Evolutionary conservation across 2,888 invertebrate genomes (phyloP), one percentile per base, ranked within the genome.

Genomic region (Dasypolia templi): DNA sequence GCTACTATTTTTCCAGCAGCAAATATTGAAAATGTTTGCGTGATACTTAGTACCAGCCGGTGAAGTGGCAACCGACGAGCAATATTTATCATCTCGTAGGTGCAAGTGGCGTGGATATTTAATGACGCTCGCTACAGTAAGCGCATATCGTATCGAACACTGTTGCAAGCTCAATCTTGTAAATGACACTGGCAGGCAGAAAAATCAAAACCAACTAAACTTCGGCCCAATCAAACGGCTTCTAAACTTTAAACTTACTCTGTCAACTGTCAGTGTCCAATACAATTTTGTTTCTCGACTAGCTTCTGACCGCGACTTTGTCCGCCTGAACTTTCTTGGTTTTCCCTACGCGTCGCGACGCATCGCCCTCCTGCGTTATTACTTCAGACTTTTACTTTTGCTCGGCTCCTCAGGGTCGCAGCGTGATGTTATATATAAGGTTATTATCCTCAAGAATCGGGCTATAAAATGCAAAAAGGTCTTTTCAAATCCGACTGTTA

Each of bases 101-200:
- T 84, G 87, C 84, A 85, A 87, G 86, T 81, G 82, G 85, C 87
- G 85, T 87, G 87, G 83, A 89, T 85, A 87, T 89, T 89, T 87
- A 89, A 89, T 86, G 88, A 86, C 79, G 83, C 67, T 58, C 76
- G 75, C 66, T 66, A 72, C 73, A 44, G 55, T 44, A 59, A 59
- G 42, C 72, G 56, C 58, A 65, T 68, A 79, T 67, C 76, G 35
- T 77, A 75, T 79, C 62, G 77, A 66, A 77, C 68, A 79, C 49
- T 79, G 74, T 76, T 75, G 63, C 39, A 49, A 74, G 55, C 39
- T 66, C 12, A 64, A 71, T 22, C 35, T 35, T 7, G 22, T 55
- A 72, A 72, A 56, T 74, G 42, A 49, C 29, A 59, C 29, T 22
- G 19, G 42, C 12, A 35, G 46, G 46, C 22, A 65, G 62, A 53